These are phyloP conservation scores for Tychaedon coryphoeus DNA, from an alignment of 2,113 vertebrate species.

Conservation along the genomic window DNA sequence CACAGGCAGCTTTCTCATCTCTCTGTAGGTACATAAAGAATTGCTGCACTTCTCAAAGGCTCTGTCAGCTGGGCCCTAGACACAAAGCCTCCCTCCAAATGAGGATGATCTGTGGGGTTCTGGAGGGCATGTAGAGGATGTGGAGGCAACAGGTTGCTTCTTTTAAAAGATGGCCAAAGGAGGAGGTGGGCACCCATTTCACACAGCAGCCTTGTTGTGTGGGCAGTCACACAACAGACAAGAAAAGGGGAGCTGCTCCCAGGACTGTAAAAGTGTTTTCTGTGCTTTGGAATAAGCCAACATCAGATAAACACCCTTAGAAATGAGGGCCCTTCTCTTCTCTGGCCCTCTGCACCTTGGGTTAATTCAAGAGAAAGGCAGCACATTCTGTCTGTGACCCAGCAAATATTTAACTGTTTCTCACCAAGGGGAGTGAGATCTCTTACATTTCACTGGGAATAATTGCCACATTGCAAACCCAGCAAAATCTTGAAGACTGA, in stretches of 20 bases:
- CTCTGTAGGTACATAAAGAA: not conserved
- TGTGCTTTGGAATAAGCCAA: not conserved
- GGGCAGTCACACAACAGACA: not conserved
- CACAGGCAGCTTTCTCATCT: accelerated
- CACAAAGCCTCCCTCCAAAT: not conserved
- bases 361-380: not conserved
- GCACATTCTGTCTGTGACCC: not conserved
- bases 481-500: accelerated
- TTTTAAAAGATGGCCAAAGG: not conserved
- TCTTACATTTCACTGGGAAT: not conserved
- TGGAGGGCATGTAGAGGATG: not conserved
- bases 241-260: not conserved
- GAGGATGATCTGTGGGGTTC: not conserved
- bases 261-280: not conserved
- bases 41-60: not conserved
- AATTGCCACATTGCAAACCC: not conserved
- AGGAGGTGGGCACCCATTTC: not conserved
- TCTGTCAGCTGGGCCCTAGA: not conserved
- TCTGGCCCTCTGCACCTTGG: not conserved
- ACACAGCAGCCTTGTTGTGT: not conserved
- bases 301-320: not conserved
- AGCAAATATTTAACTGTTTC: not conserved
- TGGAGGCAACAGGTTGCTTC: not conserved
- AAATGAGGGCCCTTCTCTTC: not conserved
- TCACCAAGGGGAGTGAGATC: not conserved